A percentile compares a stretch with the other conserved stretches of the same genome.
These are phyloP conservation scores for Tillus elongatus DNA, from an alignment of 2,888 invertebrate genomes.

Conservation along the genomic window DNA sequence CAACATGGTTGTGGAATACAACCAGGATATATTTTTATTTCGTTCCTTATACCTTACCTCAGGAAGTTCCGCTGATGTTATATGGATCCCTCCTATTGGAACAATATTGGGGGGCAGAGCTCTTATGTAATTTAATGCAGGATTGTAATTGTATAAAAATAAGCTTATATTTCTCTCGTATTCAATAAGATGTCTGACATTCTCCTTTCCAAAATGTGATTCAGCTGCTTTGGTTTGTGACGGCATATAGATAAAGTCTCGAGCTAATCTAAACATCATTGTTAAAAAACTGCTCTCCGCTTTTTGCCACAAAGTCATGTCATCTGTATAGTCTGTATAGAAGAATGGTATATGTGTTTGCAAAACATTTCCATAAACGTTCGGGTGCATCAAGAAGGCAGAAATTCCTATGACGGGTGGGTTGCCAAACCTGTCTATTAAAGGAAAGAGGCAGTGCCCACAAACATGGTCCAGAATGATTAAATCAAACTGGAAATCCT, in stretches of 20 bases:
- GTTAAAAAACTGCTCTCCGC: neutral
- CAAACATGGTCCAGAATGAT: constrained; percentile 28
- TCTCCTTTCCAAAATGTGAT: constrained; percentile 23
- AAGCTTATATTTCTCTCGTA: constrained; percentile 27
- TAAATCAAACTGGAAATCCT: constrained; percentile 30
- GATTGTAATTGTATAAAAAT: constrained; percentile 30
- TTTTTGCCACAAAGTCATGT: neutral
- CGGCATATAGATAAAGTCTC: neutral
- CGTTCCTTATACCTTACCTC: too few species aligned
- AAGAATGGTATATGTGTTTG: neutral
- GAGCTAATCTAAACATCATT: neutral
- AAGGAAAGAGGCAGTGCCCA: constrained; percentile 25
- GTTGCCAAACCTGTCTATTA: constrained; percentile 30
- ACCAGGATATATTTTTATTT: too few species aligned
- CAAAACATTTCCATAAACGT: constrained; percentile 8
- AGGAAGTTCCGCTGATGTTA: constrained; percentile 27
- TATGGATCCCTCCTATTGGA: constrained; percentile 35
- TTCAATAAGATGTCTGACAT: constrained; percentile 22
- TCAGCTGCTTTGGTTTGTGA: constrained; percentile 15
- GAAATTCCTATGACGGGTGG: constrained; percentile 27
- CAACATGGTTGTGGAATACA: too few species aligned
- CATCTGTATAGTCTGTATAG: neutral
- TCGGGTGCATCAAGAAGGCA: constrained; percentile 19
- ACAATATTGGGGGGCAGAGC: constrained; percentile 36
- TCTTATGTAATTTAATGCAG: constrained; percentile 28